Percentiles rank a stretch among this genome's conserved stretches.
Conservation (phyloP, 2,888 invertebrate species). For the Pyrochroa serraticornis region DNA sequence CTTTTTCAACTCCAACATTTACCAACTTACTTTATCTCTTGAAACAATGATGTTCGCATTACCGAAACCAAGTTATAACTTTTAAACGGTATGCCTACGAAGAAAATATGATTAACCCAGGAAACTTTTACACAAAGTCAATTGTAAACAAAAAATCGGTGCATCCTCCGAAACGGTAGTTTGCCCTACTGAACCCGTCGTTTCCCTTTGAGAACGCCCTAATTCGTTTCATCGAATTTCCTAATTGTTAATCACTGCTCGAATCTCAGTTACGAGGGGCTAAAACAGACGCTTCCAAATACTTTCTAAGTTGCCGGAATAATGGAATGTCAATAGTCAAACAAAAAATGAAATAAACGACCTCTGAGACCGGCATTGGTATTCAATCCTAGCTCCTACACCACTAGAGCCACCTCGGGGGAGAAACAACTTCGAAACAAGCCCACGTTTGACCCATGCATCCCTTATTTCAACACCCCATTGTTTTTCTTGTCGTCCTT, state of each 20-base stretch:
- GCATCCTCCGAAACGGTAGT: not conserved
- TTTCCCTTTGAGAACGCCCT: not conserved
- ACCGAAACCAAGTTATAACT: constrained; percentile 46
- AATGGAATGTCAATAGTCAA: constrained; percentile 39
- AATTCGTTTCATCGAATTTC: not conserved
- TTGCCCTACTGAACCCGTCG: not conserved
- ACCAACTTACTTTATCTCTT: constrained; percentile 42
- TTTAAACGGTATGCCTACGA: constrained; percentile 37
- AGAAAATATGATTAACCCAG: constrained; percentile 34
- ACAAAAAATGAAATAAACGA: constrained; percentile 40
- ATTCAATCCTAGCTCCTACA: constrained; percentile 35
- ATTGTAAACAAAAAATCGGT: constrained; percentile 5
- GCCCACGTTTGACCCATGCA: constrained; percentile 34
- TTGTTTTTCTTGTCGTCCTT: constrained; percentile 35
- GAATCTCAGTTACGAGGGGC: constrained; percentile 8
- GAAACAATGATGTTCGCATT: constrained; percentile 44
- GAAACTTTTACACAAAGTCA: constrained; percentile 19
- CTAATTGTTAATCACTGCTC: constrained; percentile 31
- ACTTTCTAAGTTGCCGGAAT: constrained; percentile 24
- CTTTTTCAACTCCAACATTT: constrained; percentile 44
- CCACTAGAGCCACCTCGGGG: constrained; percentile 32
- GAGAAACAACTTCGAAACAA: constrained; percentile 37
- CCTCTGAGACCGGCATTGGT: constrained; percentile 37
- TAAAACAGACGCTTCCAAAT: not conserved
- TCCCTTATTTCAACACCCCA: constrained; percentile 35